These are phyloP conservation scores for Acyrthosiphon pisum DNA, from an alignment of 1,140 invertebrate genomes.

Conservation along the genomic window DNA sequence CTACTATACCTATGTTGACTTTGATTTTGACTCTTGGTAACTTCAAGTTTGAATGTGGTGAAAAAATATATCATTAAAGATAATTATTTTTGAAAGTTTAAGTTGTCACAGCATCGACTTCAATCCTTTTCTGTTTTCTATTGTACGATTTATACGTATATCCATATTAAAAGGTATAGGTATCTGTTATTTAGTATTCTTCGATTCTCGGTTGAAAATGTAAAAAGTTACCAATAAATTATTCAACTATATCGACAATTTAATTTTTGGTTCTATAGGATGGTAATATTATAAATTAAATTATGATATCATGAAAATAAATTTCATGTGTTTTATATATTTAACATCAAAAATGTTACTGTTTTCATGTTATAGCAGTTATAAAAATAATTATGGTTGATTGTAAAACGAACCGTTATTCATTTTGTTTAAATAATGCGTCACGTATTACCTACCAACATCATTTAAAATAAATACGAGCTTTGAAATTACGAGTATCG, in stretches of 20 bases:
- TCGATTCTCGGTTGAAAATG: not conserved
- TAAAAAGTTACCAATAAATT: not conserved
- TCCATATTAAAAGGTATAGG: not conserved
- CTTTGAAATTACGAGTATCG: not conserved
- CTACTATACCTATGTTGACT: not conserved
- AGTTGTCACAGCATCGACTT: not conserved
- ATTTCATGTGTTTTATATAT: not conserved
- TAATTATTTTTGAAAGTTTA: not conserved
- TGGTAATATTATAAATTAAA: not conserved
- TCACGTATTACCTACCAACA: not conserved
- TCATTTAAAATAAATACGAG: conserved; percentile 27
- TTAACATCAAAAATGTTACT: not conserved
- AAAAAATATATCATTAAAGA: not conserved
- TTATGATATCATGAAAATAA: not conserved
- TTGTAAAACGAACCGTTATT: not conserved
- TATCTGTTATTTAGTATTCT: not conserved
- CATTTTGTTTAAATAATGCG: conserved; percentile 14
- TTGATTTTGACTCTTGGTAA: not conserved
- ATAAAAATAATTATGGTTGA: not conserved
- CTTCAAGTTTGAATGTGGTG: not conserved
- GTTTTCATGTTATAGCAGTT: not conserved
- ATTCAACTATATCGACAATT: not conserved
- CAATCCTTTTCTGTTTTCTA: not conserved
- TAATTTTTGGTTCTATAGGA: not conserved
- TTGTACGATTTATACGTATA: not conserved